phyloP scores from a whole-genome alignment of 2,113 vertebrate species.

The Coptodon rendalli region DNA sequence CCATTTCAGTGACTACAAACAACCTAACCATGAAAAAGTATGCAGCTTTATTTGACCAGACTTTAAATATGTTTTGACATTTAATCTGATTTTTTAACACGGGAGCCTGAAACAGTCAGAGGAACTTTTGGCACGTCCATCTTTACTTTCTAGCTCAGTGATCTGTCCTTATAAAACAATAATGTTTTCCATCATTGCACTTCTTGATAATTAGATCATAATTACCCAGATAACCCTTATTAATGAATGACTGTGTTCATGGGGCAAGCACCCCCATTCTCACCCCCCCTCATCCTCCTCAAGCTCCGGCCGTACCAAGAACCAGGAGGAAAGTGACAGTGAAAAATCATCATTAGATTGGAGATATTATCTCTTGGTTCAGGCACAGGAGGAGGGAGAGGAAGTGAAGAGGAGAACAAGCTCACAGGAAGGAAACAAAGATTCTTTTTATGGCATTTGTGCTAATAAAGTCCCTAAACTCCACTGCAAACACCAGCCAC shows the following conservation, averaged over 20 bases:
- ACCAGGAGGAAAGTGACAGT: slow-evolving; percentile 79
- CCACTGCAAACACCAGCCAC: neutral
- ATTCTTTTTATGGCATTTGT: neutral
- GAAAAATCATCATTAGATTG: slow-evolving; percentile 81
- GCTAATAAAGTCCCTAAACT: neutral
- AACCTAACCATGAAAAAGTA: accelerated
- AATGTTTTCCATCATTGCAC: neutral
- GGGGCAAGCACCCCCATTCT: neutral
- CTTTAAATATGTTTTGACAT: neutral
- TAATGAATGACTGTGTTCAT: neutral
- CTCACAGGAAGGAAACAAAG: neutral
- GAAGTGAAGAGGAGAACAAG: neutral
- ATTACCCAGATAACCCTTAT: neutral
- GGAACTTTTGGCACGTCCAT: neutral
- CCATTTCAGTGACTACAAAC: neutral
- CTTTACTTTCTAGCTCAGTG: neutral
- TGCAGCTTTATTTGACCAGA: neutral
- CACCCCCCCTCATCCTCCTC: neutral
- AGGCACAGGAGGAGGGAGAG: neutral
- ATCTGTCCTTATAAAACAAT: neutral
- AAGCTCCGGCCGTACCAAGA: slow-evolving; percentile 53
- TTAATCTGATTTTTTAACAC: neutral
- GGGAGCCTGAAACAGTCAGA: neutral
- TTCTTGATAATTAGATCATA: neutral
- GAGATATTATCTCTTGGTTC: slow-evolving; percentile 40